Conservation (phyloP, 2,888 invertebrate genomes). For the Abscondita cerata region DNA sequence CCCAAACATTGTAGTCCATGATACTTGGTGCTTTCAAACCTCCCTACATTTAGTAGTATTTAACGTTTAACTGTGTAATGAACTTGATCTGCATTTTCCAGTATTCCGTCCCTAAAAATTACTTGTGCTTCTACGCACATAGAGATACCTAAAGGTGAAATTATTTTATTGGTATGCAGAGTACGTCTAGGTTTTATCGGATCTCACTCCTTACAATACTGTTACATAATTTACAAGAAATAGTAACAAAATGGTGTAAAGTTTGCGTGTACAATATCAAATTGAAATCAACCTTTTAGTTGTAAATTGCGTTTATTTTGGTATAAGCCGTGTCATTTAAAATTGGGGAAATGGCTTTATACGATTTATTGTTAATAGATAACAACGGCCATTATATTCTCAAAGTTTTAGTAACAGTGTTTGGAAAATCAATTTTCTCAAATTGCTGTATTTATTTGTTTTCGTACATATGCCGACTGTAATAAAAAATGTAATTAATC, state of each 20-base stretch:
- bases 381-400: neutral
- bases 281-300: constrained; percentile 13
- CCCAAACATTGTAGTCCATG: constrained; percentile 31
- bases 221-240: constrained; percentile 8
- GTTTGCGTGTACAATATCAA: constrained; percentile 12
- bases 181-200: constrained; percentile 14
- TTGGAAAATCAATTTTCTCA: neutral
- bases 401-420: neutral
- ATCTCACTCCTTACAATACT: constrained; percentile 2
- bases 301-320: constrained; percentile 10
- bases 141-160: constrained; percentile 23
- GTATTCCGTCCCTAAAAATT: constrained; percentile 23
- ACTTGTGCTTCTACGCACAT: constrained; percentile 17
- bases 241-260: constrained; percentile 10
- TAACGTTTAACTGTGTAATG: constrained; percentile 31
- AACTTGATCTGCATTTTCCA: constrained; percentile 34
- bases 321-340: constrained; percentile 10
- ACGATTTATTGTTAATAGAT: constrained; percentile 6
- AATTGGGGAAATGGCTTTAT: constrained; percentile 8
- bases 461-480: neutral
- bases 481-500: constrained; percentile 8
- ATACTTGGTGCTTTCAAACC: constrained; percentile 26
- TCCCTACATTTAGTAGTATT: constrained; percentile 30
- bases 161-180: constrained; percentile 30
- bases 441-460: neutral